A percentile compares a stretch with the other conserved stretches of the same genome.
Evolutionary conservation across 2,888 invertebrate genomes (phyloP).

Genomic region (Microctonus brassicae): DNA sequence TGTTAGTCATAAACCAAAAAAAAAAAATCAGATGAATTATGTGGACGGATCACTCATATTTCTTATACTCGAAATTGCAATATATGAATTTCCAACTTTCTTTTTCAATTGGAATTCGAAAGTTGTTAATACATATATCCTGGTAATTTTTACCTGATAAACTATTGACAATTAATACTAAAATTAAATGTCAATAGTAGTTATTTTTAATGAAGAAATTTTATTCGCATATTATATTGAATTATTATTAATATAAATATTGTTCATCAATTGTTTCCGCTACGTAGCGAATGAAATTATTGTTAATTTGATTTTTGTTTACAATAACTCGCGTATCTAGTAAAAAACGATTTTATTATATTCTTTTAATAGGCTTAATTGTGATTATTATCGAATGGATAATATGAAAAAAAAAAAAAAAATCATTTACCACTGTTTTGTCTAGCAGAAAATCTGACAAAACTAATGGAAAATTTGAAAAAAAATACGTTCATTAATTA

Average conservation of each 20-base stretch:
- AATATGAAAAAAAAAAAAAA: not conserved
- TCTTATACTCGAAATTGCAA: not conserved
- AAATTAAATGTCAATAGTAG: too few relatives aligned
- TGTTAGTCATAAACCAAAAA: not conserved
- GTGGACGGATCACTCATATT: not conserved
- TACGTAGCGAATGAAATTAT: not conserved
- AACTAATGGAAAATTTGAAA: not conserved
- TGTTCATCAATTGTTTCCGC: not conserved
- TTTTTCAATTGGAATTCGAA: not conserved
- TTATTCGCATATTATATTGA: not conserved
- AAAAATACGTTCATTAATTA: slow-evolving; percentile 26
- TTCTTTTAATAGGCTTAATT: not conserved
- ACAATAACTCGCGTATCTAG: not conserved
- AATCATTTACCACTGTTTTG: not conserved
- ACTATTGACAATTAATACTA: not conserved
- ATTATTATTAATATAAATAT: not conserved
- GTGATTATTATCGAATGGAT: not conserved
- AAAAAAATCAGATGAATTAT: not conserved
- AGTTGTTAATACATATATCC: not conserved
- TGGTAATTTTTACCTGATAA: not conserved
- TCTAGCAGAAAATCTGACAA: not conserved
- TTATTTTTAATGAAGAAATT: too few relatives aligned
- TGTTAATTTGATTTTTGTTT: not conserved
- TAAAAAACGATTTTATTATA: not conserved
- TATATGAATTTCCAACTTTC: not conserved